Evolutionary conservation across 2,797 vertebrate species (phyloP).

Genomic region (Trematomus bernacchii): DNA sequence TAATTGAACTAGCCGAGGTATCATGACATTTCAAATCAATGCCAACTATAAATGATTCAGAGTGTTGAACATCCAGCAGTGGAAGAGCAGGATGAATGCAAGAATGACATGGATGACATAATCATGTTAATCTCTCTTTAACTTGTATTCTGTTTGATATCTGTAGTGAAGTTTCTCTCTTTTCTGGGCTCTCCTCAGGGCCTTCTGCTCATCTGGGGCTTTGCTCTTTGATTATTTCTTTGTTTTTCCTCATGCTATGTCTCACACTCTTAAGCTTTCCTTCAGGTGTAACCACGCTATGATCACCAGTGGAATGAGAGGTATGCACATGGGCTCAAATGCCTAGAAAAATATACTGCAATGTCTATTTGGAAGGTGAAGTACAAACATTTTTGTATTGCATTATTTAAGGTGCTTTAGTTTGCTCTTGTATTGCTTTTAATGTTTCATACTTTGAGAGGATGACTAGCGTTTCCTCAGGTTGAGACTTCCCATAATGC

Average conservation of each 20-base stretch:
- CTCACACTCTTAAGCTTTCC: conserved; percentile 87
- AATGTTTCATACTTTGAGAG: conserved; percentile 27
- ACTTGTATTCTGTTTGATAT: conserved; percentile 65
- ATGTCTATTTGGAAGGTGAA: conserved; percentile 76
- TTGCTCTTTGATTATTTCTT: conserved; percentile 70
- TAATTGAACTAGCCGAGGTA: conserved; percentile 47
- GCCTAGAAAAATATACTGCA: conserved; percentile 79
- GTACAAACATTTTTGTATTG: conserved; percentile 82
- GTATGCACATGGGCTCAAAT: conserved; percentile 84
- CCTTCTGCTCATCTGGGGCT: conserved; percentile 81
- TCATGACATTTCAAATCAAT: conserved; percentile 57
- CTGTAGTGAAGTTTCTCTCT: conserved; percentile 34
- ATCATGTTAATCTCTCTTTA: conserved; percentile 57
- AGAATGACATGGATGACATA: conserved; percentile 61
- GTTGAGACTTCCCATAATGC: conserved; percentile 17
- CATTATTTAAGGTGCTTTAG: conserved; percentile 88
- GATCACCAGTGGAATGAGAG: conserved; percentile 83
- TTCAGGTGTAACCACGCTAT: conserved; percentile 85
- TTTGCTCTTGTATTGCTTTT: conserved; percentile 70
- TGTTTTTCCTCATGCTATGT: conserved; percentile 76
- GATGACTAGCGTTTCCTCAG: conserved; percentile 22
- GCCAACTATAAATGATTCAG: conserved; percentile 48
- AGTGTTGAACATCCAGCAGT: conserved; percentile 10
- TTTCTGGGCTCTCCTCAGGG: conserved; percentile 76
- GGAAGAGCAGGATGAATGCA: conserved; percentile 28